Evolutionary conservation across 2,888 invertebrate species (phyloP), one percentile per base, ranked within the genome.

Genomic region (Rutpela maculata): DNA sequence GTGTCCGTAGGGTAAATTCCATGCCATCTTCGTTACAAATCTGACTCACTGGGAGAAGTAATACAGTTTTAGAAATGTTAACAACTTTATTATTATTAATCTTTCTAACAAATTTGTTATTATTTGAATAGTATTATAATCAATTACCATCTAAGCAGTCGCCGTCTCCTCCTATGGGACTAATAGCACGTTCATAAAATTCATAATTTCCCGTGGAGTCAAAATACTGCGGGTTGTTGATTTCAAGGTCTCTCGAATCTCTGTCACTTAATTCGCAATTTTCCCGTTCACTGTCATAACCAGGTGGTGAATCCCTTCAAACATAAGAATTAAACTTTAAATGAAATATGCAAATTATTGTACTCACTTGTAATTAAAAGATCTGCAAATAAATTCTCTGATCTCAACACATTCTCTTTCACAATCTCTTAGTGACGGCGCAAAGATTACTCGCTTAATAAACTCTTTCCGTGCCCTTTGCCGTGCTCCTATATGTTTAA

Each of bases 1-100:
- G 96, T 0, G 97, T 95, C 78, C 95, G 92, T 70, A 98, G 91
- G 0, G 96, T 97, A 87, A 98, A 97, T 88, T 97, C 97, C 97
- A 98, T 98, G 0, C 97, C 97, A 87, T 97, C 97, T 90, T 97
- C 97, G 86, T 95, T 97, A 89, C 97, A 97, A 0, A 96, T 94
- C 92, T 97, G 97, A 70, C 95, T 95, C 71, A 97, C 97, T 97
- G 85, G 74, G 84, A 88, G 86, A 79, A 81, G 74, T 60, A 67
- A 76, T 0, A 57, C 67, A 19, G 68, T 50, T 66, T 66, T 50
- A 50, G 18, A 15, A 18, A 26, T 31, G 31, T 26, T 62, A 26
- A 31, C 19, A 62, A 7, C 12, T 57, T 57, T 57, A 57, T 57
- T 57, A 7, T 3, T 17, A 57, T 57, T 57, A 7, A 2, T 17